A percentile compares a stretch with the other conserved stretches of the same genome.
phyloP scores from a whole-genome alignment of 2,888 invertebrate species.

The Stegana nigrithorax region DNA sequence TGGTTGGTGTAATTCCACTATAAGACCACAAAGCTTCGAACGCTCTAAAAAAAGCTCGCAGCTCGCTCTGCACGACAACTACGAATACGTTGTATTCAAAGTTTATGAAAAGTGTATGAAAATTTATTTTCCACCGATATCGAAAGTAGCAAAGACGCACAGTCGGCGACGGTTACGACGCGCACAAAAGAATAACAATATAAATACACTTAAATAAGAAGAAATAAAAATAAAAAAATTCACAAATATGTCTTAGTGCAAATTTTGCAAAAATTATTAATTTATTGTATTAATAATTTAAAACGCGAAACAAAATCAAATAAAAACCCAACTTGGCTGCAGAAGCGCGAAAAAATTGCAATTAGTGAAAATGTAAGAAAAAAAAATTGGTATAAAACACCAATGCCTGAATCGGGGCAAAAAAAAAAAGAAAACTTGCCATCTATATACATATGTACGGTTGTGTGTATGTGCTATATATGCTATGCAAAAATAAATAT shows the following conservation, averaged over 20 bases:
- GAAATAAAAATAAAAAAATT: conserved; percentile 18
- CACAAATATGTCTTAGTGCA: conserved; percentile 12
- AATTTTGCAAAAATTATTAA: conserved; percentile 46
- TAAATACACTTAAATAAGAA: conserved; percentile 44
- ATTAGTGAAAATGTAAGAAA: not conserved
- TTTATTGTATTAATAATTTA: conserved; percentile 50
- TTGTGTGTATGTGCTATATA: conserved; percentile 1
- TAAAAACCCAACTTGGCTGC: conserved; percentile 29
- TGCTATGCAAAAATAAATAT: not conserved
- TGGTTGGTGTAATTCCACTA: no score
- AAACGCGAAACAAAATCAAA: conserved; percentile 44
- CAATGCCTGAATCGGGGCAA: no score
- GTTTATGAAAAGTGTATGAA: conserved; percentile 24
- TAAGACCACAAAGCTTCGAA: conserved; percentile 7
- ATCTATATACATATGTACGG: not conserved
- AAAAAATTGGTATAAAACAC: no score
- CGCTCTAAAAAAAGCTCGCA: no score
- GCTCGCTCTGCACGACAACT: conserved; percentile 13
- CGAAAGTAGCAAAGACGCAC: conserved; percentile 38
- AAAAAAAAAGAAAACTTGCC: conserved; percentile 1
- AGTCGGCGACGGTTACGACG: conserved; percentile 44
- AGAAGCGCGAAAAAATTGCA: not conserved
- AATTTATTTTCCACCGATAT: conserved; percentile 28
- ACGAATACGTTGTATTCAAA: conserved; percentile 34
- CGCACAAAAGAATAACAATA: conserved; percentile 29